Evolutionary conservation across 2,113 vertebrate species (phyloP).

Genomic region (Oncorhynchus keta): DNA sequence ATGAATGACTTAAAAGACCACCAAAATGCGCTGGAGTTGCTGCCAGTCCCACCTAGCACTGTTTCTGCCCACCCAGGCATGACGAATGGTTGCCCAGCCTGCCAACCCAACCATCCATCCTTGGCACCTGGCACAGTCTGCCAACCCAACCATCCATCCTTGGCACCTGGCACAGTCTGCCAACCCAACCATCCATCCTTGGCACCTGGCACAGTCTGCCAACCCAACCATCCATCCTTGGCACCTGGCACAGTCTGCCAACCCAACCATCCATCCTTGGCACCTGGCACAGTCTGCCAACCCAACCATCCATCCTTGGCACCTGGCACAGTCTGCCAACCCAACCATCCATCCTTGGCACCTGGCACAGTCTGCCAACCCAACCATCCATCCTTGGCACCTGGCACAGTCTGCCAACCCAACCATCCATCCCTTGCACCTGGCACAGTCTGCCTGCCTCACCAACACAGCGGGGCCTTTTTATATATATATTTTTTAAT

Average conservation of each 20-base stretch:
- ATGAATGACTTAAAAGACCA: constrained; percentile 65
- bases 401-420: constrained; percentile 22
- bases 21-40: constrained; percentile 42
- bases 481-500: too few species aligned
- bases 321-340: constrained; percentile 26
- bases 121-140: not conserved
- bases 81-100: constrained; percentile 37
- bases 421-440: not conserved
- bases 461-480: not conserved
- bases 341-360: not conserved
- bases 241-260: not conserved
- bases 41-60: constrained; percentile 12
- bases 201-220: not conserved
- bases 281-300: constrained; percentile 27
- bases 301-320: not conserved
- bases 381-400: not conserved
- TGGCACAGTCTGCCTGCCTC: not conserved
- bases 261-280: not conserved
- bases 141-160: too few species aligned
- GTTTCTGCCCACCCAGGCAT: constrained; percentile 28
- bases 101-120: constrained; percentile 6
- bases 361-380: constrained; percentile 24
- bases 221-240: too few species aligned
- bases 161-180: not conserved
- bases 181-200: too few species aligned